These are phyloP conservation scores for Blera fallax DNA, from an alignment of 2,888 invertebrate genomes.

Conservation along the genomic window DNA sequence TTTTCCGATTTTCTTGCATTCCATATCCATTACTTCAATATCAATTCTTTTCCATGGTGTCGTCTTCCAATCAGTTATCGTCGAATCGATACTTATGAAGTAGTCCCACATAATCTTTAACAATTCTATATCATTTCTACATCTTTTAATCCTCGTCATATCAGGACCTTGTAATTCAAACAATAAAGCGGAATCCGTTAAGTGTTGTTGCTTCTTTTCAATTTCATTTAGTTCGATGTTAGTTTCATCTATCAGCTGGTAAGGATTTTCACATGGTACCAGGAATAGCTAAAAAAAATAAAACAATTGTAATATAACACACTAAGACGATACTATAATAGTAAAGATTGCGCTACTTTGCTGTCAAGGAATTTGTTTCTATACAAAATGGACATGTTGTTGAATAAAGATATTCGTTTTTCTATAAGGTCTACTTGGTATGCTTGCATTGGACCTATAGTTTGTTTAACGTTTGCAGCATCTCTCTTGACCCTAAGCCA, in stretches of 20 bases:
- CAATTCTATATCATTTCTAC: slow-evolving; percentile 89
- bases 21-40: slow-evolving; percentile 96
- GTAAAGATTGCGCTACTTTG: slow-evolving; percentile 72
- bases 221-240: slow-evolving; percentile 86
- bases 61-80: slow-evolving; percentile 95
- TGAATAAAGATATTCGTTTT: slow-evolving; percentile 90
- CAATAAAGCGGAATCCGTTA: slow-evolving; percentile 89
- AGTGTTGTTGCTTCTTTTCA: slow-evolving; percentile 86
- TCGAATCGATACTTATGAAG: slow-evolving; percentile 89
- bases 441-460: slow-evolving; percentile 93
- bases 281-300: slow-evolving; percentile 83
- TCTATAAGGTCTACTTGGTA: slow-evolving; percentile 94
- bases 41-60: slow-evolving; percentile 97
- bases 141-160: slow-evolving; percentile 88
- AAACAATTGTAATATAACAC: neutral
- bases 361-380: slow-evolving; percentile 87
- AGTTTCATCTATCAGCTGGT: slow-evolving; percentile 87
- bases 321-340: neutral
- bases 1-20: slow-evolving; percentile 95
- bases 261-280: slow-evolving; percentile 86
- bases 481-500: slow-evolving; percentile 94
- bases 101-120: slow-evolving; percentile 95
- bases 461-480: slow-evolving; percentile 91
- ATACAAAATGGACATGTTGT: slow-evolving; percentile 89
- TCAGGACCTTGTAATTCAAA: slow-evolving; percentile 95